Conservation (phyloP, 2,888 invertebrate genomes). For the Tinea trinotella region DNA sequence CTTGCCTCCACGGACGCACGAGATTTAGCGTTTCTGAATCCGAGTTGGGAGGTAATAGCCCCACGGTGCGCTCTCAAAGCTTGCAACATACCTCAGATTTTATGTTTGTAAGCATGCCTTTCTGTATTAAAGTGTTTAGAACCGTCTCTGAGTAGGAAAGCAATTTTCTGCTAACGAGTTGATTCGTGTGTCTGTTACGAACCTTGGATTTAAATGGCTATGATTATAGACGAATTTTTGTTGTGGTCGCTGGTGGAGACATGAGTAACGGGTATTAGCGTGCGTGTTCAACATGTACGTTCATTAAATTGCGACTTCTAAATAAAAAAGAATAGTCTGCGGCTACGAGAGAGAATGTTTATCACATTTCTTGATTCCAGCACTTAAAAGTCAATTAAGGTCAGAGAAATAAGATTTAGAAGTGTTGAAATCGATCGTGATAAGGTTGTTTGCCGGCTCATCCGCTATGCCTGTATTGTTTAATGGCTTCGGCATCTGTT, state of each 20-base stretch:
- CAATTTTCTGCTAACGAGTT: conserved; percentile 16
- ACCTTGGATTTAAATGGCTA: conserved; percentile 31
- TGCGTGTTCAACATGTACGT: neutral
- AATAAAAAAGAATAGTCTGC: neutral
- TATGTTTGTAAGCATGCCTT: conserved; percentile 3
- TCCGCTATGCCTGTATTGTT: conserved; percentile 3
- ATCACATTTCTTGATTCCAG: neutral
- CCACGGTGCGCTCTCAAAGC: neutral
- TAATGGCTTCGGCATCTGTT: neutral
- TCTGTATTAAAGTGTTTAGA: conserved; percentile 8
- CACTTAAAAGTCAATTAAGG: conserved; percentile 27
- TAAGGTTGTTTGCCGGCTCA: conserved; percentile 1
- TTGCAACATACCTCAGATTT: conserved; percentile 15
- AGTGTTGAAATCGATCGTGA: conserved; percentile 10
- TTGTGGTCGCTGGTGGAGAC: neutral
- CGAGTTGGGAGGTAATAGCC: conserved; percentile 13
- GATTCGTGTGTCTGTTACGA: conserved; percentile 11
- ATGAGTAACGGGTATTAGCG: neutral
- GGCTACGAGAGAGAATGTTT: neutral
- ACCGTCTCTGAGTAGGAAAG: conserved; percentile 7
- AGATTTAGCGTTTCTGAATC: conserved; percentile 38
- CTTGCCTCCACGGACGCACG: conserved; percentile 63
- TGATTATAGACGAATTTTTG: conserved; percentile 11
- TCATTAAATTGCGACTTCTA: neutral
- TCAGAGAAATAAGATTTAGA: conserved; percentile 21